Conservation (phyloP, 2,888 invertebrate genomes). For the Aplocera efformata region DNA sequence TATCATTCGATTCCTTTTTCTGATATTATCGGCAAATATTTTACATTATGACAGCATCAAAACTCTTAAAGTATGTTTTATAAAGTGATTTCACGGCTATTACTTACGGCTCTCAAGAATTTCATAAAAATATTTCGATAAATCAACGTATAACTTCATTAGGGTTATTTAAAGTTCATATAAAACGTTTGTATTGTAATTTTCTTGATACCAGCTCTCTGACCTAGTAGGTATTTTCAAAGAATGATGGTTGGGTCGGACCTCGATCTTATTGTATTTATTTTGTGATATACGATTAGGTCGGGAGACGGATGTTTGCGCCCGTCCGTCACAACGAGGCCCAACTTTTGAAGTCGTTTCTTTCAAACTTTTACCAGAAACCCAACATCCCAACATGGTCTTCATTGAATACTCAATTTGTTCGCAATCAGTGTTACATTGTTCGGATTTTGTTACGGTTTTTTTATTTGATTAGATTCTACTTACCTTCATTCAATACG, state of each 20-base stretch:
- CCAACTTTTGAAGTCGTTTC: slow-evolving; percentile 13
- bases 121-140: too few species aligned
- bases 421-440: slow-evolving; percentile 17
- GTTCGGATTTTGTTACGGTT: slow-evolving; percentile 6
- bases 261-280: slow-evolving; percentile 29
- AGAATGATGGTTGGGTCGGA: slow-evolving; percentile 30
- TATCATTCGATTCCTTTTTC: too few species aligned
- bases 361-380: slow-evolving; percentile 10
- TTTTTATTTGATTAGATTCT: neutral
- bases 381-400: too few species aligned
- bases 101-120: too few species aligned
- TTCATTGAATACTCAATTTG: slow-evolving; percentile 20
- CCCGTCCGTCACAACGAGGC: slow-evolving; percentile 19
- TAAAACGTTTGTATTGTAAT: too few species aligned
- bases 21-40: too few species aligned
- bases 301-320: slow-evolving; percentile 16
- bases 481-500: neutral
- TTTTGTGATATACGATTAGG: slow-evolving; percentile 30
- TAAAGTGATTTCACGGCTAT: too few species aligned
- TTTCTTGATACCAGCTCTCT: too few species aligned
- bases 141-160: too few species aligned
- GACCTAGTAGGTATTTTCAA: slow-evolving; percentile 28
- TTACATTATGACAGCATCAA: too few species aligned
- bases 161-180: too few species aligned
- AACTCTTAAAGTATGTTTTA: too few species aligned